phyloP scores from a whole-genome alignment of 2,113 vertebrate species.

The Amazona guildingii region DNA sequence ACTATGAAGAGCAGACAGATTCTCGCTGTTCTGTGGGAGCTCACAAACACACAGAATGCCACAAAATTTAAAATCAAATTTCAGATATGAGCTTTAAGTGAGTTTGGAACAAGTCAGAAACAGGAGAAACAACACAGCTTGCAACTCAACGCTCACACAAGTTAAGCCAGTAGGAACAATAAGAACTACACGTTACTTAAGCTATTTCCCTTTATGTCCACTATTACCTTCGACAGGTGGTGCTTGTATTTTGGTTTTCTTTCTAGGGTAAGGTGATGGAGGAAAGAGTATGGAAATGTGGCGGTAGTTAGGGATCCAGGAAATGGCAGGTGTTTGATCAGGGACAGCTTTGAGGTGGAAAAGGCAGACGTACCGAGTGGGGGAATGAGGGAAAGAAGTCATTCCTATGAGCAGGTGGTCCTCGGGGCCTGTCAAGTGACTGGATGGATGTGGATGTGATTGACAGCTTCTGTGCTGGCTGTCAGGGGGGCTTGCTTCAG shows the following conservation, averaged over 20 bases:
- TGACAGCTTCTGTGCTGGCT: slow-evolving; percentile 67
- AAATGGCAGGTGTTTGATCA: slow-evolving; percentile 21
- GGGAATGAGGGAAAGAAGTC: slow-evolving; percentile 26
- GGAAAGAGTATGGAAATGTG: not conserved
- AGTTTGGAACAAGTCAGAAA: not conserved
- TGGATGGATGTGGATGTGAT: slow-evolving; percentile 57
- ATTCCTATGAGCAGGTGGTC: slow-evolving; percentile 56
- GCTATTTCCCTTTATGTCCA: not conserved
- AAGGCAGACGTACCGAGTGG: not conserved
- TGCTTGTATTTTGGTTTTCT: not conserved
- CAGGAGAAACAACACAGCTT: not conserved
- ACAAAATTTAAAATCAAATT: not conserved
- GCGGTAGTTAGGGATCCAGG: not conserved
- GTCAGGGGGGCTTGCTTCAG: slow-evolving; percentile 64
- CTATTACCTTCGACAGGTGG: not conserved
- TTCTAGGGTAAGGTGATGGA: not conserved
- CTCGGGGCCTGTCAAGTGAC: slow-evolving; percentile 50
- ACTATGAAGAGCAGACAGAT: not conserved
- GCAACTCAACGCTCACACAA: fast-evolving
- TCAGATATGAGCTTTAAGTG: not conserved
- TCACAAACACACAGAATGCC: not conserved
- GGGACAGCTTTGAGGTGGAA: slow-evolving; percentile 37
- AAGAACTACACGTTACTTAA: not conserved
- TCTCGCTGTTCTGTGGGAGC: not conserved
- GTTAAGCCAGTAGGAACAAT: not conserved